Conservation (phyloP, 2,888 invertebrate genomes). For the Clostera curtula region DNA sequence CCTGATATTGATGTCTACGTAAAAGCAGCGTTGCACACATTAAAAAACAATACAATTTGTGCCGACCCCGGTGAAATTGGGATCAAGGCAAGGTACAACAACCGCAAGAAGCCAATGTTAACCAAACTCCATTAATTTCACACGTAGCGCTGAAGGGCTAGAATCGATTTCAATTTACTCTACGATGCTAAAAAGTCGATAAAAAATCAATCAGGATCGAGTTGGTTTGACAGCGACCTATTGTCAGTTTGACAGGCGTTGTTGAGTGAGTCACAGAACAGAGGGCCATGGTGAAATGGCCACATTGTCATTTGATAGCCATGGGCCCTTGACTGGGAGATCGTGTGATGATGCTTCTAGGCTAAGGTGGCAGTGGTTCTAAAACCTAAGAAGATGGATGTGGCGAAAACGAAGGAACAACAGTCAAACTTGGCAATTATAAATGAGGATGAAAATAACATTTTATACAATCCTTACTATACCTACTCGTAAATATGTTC, state of each 20-base stretch:
- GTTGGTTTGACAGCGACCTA: conserved; percentile 53
- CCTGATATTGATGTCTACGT: no score
- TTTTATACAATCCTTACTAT: no score
- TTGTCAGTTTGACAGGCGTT: conserved; percentile 61
- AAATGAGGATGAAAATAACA: no score
- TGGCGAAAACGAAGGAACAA: neutral
- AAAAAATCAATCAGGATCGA: conserved; percentile 71
- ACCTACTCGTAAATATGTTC: no score
- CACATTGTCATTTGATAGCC: conserved; percentile 58
- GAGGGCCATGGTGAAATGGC: conserved; percentile 49
- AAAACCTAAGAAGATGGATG: conserved; percentile 20
- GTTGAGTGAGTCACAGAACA: conserved; percentile 55
- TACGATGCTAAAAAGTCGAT: conserved; percentile 41
- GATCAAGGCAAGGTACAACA: no score
- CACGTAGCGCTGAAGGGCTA: conserved; percentile 41
- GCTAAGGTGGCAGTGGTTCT: conserved; percentile 35
- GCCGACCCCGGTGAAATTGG: neutral
- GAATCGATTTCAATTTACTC: conserved; percentile 62
- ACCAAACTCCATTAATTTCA: conserved; percentile 35
- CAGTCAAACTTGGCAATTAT: no score
- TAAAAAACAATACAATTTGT: neutral
- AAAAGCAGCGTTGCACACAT: conserved; percentile 4
- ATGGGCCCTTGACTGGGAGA: conserved; percentile 32
- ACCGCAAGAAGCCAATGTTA: conserved; percentile 1
- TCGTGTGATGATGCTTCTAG: conserved; percentile 30